Evolutionary conservation across 2,797 vertebrate genomes (phyloP), one percentile per base, ranked within the genome.

Genomic region (Xenentodon cancila): DNA sequence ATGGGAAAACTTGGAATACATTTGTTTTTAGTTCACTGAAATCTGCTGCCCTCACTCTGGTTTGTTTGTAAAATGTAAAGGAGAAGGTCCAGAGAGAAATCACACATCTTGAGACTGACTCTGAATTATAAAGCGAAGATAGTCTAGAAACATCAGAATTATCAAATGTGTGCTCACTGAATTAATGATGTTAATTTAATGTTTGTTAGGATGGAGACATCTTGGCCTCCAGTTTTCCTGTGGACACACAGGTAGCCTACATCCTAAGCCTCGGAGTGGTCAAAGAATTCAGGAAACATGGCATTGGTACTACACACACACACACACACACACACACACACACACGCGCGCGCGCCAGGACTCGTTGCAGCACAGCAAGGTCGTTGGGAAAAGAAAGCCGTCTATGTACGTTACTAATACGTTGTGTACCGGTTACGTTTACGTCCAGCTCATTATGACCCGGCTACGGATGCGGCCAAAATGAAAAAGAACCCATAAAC

Each of bases 201-300:
- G 55, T 87, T 21, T 85, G 32, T 60, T 86, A 99, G 98, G 97
- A 99, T 94, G 97, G 97, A 88, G 98, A 99, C 88, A 97, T 99
- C 89, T 90, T 99, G 91, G 97, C 98, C 64, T 99, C 98, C 89
- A 96, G 87, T 87, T 99, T 99, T 84, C 95, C 97, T 53, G 92
- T 97, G 81, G 97, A 99, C 79, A 99, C 97, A 71, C 97, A 99
- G 87, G 97, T 99, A 68, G 97, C 97, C 6, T 99, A 99, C 91
- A 99, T 99, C 86, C 92, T 99, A 66, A 99, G 98, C 76, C 94
- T 99, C 75, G 98, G 97, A 69, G 97, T 99, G 80, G 96, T 98
- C 80, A 99, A 99, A 89, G 97, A 99, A 49, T 99, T 99, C 93
- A 94, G 98, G 63, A 99, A 99, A 87, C 98, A 98, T 37, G 97